phyloP scores from a whole-genome alignment of 2,113 vertebrate species.

The Onychorhynchus coronatus region DNA sequence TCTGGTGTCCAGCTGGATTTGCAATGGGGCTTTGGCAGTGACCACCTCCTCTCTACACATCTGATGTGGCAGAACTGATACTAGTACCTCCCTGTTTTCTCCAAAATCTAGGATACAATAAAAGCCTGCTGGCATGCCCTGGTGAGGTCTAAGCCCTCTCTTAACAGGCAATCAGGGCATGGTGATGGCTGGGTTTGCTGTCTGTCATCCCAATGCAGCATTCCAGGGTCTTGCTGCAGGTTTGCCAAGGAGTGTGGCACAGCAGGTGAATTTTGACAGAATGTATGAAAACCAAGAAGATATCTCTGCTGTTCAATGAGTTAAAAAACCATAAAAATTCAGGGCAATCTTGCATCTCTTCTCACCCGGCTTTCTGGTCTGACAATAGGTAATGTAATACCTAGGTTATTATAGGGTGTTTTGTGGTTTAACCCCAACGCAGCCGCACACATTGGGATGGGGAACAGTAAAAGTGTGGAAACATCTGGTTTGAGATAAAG shows the following conservation, averaged over 20 bases:
- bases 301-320: background rate
- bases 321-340: background rate
- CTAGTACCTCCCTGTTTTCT: background rate
- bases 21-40: background rate
- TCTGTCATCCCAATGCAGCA: background rate
- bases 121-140: background rate
- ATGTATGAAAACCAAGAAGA: background rate
- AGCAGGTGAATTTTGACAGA: background rate
- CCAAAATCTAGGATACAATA: background rate
- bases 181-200: background rate
- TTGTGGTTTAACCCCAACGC: background rate
- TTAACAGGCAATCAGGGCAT: background rate
- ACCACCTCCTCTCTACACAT: background rate
- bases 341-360: background rate
- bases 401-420: background rate
- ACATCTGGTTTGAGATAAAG: background rate
- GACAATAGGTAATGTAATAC: background rate
- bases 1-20: background rate
- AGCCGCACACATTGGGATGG: background rate
- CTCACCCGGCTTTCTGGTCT: background rate
- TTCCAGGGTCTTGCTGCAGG: rapidly evolving
- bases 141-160: background rate
- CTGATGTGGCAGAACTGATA: background rate
- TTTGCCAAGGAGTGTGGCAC: background rate
- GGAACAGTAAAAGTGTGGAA: background rate